Evolutionary conservation across 1,140 invertebrate species (phyloP).

Genomic region (Sesamia nonagrioides): DNA sequence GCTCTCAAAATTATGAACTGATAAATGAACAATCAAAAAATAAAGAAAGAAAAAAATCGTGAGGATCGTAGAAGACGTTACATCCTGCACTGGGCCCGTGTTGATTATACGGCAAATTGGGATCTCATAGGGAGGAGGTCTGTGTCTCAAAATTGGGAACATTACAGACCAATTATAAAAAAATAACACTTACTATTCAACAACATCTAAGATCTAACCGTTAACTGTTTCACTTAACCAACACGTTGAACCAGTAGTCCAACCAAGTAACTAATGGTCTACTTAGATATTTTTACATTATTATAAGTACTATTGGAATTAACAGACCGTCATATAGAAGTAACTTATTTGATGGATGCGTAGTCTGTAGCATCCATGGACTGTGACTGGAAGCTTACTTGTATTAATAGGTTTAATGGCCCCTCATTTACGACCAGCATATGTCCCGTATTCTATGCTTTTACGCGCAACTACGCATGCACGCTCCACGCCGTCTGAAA

Average conservation of each 20-base stretch:
- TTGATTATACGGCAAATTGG: too few relatives aligned
- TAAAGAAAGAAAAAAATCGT: too few relatives aligned
- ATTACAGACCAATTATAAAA: too few relatives aligned
- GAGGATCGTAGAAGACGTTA: too few relatives aligned
- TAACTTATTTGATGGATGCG: conserved; percentile 2
- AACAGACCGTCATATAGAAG: conserved; percentile 32
- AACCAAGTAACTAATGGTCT: neutral
- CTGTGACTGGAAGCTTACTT: neutral
- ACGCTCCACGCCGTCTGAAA: too few relatives aligned
- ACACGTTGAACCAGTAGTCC: neutral
- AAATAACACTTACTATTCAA: too few relatives aligned
- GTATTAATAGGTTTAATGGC: conserved; percentile 1
- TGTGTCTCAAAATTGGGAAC: too few relatives aligned
- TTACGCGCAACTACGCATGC: neutral
- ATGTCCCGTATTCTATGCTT: neutral
- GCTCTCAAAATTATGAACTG: too few relatives aligned
- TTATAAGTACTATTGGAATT: neutral
- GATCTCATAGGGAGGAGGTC: too few relatives aligned
- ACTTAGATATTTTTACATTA: neutral
- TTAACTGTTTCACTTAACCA: neutral
- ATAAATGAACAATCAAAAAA: too few relatives aligned
- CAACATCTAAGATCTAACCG: too few relatives aligned
- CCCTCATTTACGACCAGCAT: neutral
- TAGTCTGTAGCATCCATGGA: neutral
- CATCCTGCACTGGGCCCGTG: too few relatives aligned